Conservation (phyloP, 2,113 vertebrate species). For the Oryzias celebensis region DNA sequence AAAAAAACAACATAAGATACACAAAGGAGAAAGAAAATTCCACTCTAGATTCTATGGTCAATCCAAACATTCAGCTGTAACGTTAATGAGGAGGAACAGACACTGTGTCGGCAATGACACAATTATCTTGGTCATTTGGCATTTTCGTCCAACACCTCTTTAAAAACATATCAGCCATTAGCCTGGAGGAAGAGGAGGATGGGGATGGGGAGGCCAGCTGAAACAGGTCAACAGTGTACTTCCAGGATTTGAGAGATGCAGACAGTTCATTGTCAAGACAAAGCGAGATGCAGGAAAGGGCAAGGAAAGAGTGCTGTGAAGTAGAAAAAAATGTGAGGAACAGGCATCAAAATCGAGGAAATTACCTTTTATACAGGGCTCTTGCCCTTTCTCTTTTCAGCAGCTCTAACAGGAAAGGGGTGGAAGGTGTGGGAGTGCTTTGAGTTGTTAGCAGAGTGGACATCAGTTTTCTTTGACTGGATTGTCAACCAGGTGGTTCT, state of each 20-base stretch:
- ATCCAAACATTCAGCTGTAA: conserved; percentile 38
- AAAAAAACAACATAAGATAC: background rate
- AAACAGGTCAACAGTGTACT: conserved; percentile 53
- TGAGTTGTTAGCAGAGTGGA: conserved; percentile 2
- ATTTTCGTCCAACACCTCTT: conserved; percentile 39
- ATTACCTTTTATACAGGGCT: conserved; percentile 21
- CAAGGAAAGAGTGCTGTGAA: background rate
- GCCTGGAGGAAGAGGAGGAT: background rate
- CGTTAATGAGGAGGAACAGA: conserved; percentile 55
- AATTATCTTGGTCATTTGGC: conserved; percentile 50
- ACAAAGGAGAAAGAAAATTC: background rate
- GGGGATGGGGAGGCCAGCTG: background rate
- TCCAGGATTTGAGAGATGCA: conserved; percentile 36
- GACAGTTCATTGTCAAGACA: conserved; percentile 28
- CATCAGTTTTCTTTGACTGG: conserved; percentile 11
- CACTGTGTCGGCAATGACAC: conserved; percentile 48
- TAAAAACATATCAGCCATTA: conserved; percentile 28
- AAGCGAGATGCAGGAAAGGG: conserved; percentile 20
- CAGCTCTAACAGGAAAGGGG: conserved; percentile 11
- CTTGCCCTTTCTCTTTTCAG: background rate
- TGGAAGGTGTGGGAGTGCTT: conserved; percentile 15
- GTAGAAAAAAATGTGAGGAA: conserved; percentile 16
- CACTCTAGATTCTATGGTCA: conserved; percentile 1
- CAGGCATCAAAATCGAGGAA: conserved; percentile 22
- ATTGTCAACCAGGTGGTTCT: conserved; percentile 3